phyloP scores from a whole-genome alignment of 1,140 invertebrate genomes.

The Chymomyza costata region DNA sequence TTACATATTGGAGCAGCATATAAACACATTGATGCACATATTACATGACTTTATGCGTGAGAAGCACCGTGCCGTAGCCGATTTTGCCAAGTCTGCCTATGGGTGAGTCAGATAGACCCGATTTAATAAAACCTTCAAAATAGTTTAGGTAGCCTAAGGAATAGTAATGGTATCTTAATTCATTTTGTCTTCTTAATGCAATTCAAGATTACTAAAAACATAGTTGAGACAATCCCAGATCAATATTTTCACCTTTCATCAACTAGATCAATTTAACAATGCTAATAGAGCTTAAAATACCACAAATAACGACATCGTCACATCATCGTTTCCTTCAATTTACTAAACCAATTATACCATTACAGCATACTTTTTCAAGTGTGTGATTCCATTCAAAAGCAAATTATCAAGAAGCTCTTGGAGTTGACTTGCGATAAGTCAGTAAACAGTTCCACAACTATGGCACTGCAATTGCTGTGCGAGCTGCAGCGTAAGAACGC shows the following conservation, averaged over 20 bases:
- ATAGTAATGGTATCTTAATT: fast-evolving
- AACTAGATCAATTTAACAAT: too few species aligned
- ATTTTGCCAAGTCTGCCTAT: slow-evolving; percentile 61
- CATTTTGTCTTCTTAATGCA: neutral
- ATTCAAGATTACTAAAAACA: neutral
- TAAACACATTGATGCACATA: slow-evolving; percentile 73
- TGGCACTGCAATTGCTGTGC: slow-evolving; percentile 51
- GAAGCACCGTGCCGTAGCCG: slow-evolving; percentile 50
- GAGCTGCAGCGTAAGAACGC: slow-evolving; percentile 57
- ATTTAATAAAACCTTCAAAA: too few species aligned
- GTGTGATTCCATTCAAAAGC: slow-evolving; percentile 59
- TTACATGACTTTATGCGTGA: slow-evolving; percentile 65
- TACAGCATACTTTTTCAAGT: slow-evolving; percentile 59
- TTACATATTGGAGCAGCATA: slow-evolving; percentile 72
- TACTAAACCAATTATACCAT: too few species aligned
- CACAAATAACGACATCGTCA: too few species aligned
- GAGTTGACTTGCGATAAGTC: slow-evolving; percentile 67
- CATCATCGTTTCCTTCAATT: neutral
- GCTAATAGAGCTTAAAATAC: too few species aligned
- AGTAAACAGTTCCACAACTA: slow-evolving; percentile 49
- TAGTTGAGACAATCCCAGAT: too few species aligned
- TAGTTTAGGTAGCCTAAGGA: too few species aligned
- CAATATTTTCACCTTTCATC: too few species aligned
- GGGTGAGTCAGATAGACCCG: slow-evolving; percentile 38
- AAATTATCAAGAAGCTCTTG: slow-evolving; percentile 60